Percentiles rank a stretch among this genome's conserved stretches.
These are phyloP conservation scores for Chironomus tentans DNA, from an alignment of 2,888 invertebrate genomes.

Conservation along the genomic window DNA sequence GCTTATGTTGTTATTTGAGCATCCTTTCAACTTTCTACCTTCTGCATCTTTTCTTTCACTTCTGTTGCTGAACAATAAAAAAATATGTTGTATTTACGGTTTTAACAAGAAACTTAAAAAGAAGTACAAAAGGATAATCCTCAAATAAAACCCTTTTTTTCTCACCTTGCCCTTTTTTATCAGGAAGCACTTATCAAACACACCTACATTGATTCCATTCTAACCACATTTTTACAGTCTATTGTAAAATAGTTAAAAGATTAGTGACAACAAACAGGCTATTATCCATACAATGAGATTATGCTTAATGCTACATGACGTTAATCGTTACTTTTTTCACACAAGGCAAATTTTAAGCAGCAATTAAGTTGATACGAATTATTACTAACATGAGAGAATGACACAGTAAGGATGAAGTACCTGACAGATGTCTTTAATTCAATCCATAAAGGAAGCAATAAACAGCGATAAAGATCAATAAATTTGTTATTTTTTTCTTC, in stretches of 20 bases:
- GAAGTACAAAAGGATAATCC: constrained; percentile 1
- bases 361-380: constrained; percentile 13
- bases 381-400: background rate
- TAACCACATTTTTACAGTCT: constrained; percentile 1
- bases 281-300: too few relatives aligned
- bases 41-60: background rate
- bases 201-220: constrained; percentile 17
- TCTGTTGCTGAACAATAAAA: background rate
- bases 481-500: too few relatives aligned
- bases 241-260: background rate
- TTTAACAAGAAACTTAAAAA: background rate
- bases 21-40: constrained; percentile 7
- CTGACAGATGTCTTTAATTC: constrained; percentile 13
- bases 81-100: background rate
- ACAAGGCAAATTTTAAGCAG: background rate
- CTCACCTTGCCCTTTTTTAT: background rate
- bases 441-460: background rate
- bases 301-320: too few relatives aligned
- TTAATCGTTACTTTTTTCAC: too few relatives aligned
- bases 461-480: constrained; percentile 11
- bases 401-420: background rate
- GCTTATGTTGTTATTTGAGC: background rate
- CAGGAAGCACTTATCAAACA: constrained; percentile 23
- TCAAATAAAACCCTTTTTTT: background rate
- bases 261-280: background rate